These are phyloP conservation scores for Thymelicus acteon DNA, from an alignment of 2,888 invertebrate species.

Conservation along the genomic window DNA sequence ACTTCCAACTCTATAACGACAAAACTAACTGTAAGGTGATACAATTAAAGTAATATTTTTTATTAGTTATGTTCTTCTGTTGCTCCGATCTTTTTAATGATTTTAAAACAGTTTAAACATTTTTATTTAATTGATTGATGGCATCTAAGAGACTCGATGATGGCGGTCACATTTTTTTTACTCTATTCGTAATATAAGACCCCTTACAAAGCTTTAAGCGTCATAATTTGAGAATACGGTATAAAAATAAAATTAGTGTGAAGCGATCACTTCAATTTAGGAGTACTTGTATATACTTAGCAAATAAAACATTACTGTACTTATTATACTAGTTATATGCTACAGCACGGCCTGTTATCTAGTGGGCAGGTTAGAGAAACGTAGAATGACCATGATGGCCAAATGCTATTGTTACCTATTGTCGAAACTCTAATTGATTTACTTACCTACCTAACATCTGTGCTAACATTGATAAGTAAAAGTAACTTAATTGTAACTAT, in stretches of 20 bases:
- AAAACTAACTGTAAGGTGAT: too few relatives aligned
- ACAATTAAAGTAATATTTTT: too few relatives aligned
- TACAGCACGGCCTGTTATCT: conserved; percentile 58
- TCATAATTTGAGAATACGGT: conserved; percentile 29
- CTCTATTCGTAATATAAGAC: conserved; percentile 28
- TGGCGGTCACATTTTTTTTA: conserved; percentile 5
- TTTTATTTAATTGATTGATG: too few relatives aligned
- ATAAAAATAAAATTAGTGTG: conserved; percentile 43
- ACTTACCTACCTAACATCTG: too few relatives aligned
- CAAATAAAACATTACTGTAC: conserved; percentile 42
- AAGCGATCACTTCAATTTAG: conserved; percentile 67
- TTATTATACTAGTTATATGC: conserved; percentile 60
- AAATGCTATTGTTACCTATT: background rate
- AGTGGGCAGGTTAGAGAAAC: conserved; percentile 51
- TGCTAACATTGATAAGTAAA: too few relatives aligned
- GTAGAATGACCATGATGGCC: conserved; percentile 44
- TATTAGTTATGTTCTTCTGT: too few relatives aligned
- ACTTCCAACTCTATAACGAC: too few relatives aligned
- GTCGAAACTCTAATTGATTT: too few relatives aligned
- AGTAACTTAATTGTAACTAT: too few relatives aligned
- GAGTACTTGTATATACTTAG: conserved; percentile 69
- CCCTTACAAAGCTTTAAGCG: conserved; percentile 37
- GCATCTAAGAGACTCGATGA: too few relatives aligned
- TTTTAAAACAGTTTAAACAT: too few relatives aligned
- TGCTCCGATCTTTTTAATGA: too few relatives aligned